Conservation (phyloP, 2,113 vertebrate species). For the Mionectes macconnelli region DNA sequence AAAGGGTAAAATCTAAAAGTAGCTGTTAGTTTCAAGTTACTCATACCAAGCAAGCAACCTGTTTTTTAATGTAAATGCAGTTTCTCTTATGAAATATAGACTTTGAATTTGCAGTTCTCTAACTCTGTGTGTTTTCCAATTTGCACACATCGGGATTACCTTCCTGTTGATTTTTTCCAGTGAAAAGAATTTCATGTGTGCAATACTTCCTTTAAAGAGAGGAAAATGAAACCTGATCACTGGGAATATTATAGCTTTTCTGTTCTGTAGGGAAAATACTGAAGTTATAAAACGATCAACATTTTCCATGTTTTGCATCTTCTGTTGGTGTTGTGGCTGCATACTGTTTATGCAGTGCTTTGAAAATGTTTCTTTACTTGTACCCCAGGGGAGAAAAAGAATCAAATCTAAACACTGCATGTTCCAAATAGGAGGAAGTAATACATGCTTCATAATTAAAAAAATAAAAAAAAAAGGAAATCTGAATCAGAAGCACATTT, state of each 20-base stretch:
- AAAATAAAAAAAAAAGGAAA: neutral
- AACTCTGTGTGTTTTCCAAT: neutral
- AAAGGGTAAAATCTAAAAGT: neutral
- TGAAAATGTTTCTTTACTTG: neutral
- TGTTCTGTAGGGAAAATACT: neutral
- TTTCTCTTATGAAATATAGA: neutral
- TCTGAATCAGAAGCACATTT: neutral
- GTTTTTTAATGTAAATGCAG: neutral
- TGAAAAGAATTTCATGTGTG: neutral
- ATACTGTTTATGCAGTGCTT: neutral
- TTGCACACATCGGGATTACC: neutral
- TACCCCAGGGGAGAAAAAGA: neutral
- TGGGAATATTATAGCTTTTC: neutral
- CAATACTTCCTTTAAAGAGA: neutral
- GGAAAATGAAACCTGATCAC: neutral
- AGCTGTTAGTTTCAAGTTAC: neutral
- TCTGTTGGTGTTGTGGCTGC: neutral
- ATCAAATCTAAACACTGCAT: neutral
- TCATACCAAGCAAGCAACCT: neutral
- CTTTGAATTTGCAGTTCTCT: neutral
- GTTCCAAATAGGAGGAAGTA: neutral
- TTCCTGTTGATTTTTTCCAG: neutral
- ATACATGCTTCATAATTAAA: neutral
- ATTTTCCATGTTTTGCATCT: neutral
- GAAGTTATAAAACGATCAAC: neutral